Percentiles rank a stretch among this genome's conserved stretches.
These are phyloP conservation scores for Phanerotoma sp. DNA, from an alignment of 2,888 invertebrate species.

Conservation along the genomic window DNA sequence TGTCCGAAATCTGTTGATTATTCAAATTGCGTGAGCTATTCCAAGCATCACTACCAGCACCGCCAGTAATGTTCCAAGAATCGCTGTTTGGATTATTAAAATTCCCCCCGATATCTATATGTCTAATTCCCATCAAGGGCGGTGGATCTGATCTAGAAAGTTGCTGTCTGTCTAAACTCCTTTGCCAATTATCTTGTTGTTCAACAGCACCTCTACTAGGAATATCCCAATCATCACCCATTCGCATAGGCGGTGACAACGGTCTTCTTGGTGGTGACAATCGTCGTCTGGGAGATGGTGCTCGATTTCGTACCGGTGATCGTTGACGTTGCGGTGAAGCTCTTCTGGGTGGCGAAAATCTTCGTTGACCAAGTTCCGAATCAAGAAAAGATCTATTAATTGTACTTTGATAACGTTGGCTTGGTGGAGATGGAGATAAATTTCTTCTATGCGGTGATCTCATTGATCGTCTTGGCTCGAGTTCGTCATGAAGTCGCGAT, in stretches of 20 bases:
- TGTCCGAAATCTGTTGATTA: conserved; percentile 11
- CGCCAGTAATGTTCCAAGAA: conserved; percentile 36
- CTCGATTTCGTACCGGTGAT: conserved; percentile 16
- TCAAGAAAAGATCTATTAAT: not conserved
- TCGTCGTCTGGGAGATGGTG: conserved; percentile 23
- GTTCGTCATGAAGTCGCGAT: not conserved
- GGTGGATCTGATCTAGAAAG: conserved; percentile 20
- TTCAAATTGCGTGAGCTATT: conserved; percentile 14
- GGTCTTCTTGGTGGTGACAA: not conserved
- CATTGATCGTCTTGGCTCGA: conserved; percentile 26
- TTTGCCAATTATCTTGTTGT: conserved; percentile 37
- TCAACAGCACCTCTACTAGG: conserved; percentile 48
- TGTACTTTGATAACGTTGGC: no score
- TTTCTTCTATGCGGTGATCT: conserved; percentile 34
- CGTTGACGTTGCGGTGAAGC: conserved; percentile 23
- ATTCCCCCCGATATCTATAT: not conserved
- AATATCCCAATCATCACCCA: conserved; percentile 52
- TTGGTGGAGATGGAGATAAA: conserved; percentile 16
- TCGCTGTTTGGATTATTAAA: conserved; percentile 33
- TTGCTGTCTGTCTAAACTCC: conserved; percentile 19
- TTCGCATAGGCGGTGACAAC: conserved; percentile 23
- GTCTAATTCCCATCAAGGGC: not conserved
- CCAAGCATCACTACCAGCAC: conserved; percentile 27
- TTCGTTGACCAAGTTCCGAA: not conserved
- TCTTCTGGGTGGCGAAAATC: conserved; percentile 21